These are phyloP conservation scores for Campoletis raptor DNA, from an alignment of 2,888 invertebrate species.

Conservation along the genomic window DNA sequence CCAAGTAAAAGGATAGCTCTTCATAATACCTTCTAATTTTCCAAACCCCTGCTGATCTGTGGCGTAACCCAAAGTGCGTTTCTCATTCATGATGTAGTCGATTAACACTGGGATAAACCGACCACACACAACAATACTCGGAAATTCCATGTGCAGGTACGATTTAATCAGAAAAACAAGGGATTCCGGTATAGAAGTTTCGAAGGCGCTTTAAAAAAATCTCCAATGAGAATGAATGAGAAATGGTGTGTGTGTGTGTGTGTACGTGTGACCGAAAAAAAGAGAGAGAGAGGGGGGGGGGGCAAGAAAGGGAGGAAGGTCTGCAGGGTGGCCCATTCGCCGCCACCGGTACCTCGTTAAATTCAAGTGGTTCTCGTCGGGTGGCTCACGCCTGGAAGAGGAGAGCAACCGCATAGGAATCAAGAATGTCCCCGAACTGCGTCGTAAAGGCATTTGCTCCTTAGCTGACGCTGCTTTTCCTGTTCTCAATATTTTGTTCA, in stretches of 20 bases:
- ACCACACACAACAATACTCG: conserved; percentile 55
- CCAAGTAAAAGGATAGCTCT: neutral
- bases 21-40: conserved; percentile 3
- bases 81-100: neutral
- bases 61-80: neutral
- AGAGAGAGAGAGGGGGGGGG: conserved; percentile 43
- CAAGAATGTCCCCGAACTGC: conserved; percentile 82
- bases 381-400: conserved; percentile 71
- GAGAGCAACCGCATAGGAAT: conserved; percentile 76
- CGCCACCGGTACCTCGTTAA: conserved; percentile 77
- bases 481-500: conserved; percentile 52
- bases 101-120: neutral
- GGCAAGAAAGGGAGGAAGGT: conserved; percentile 39
- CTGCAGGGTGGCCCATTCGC: conserved; percentile 80
- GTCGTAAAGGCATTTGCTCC: conserved; percentile 77
- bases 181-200: conserved; percentile 37
- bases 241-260: neutral
- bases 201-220: conserved; percentile 8
- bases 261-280: neutral
- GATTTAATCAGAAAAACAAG: conserved; percentile 46
- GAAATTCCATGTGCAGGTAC: conserved; percentile 18
- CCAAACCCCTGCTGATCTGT: conserved; percentile 5
- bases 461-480: conserved; percentile 56
- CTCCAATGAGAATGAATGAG: neutral
- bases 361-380: conserved; percentile 80